Conservation (phyloP, 2,797 vertebrate genomes). For the Mus spretus region DNA sequence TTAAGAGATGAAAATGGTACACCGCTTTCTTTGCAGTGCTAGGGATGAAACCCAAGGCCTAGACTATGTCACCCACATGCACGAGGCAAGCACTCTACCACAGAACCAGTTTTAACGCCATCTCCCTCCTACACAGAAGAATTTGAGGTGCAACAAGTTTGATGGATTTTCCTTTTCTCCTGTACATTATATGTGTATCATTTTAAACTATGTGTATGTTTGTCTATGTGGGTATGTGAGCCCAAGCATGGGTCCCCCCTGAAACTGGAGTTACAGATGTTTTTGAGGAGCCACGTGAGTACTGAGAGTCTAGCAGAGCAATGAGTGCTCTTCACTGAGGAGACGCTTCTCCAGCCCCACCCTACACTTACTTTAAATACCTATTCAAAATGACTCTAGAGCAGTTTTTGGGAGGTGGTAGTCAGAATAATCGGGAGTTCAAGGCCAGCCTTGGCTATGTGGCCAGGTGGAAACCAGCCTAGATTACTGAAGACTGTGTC, state of each 20-base stretch:
- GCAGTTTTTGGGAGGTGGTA: background rate
- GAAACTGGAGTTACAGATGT: background rate
- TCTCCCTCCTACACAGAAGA: conserved; percentile 12
- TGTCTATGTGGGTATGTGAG: background rate
- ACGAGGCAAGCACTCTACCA: background rate
- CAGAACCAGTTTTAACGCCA: background rate
- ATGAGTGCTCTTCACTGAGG: background rate
- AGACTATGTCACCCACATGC: background rate
- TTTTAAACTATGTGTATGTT: background rate
- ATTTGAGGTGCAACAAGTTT: background rate
- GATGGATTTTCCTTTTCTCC: background rate
- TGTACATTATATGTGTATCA: background rate
- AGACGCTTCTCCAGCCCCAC: background rate
- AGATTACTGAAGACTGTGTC: background rate
- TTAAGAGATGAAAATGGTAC: background rate
- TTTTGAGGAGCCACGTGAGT: background rate
- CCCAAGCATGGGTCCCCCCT: background rate
- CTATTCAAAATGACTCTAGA: background rate
- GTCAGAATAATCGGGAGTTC: background rate
- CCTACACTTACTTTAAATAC: background rate
- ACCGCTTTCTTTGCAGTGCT: background rate
- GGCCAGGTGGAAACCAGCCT: background rate
- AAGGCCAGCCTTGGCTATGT: background rate
- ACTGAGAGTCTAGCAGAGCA: background rate
- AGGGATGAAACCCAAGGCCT: background rate